Evolutionary conservation across 2,113 vertebrate species (phyloP).

Genomic region (Crocuta crocuta): DNA sequence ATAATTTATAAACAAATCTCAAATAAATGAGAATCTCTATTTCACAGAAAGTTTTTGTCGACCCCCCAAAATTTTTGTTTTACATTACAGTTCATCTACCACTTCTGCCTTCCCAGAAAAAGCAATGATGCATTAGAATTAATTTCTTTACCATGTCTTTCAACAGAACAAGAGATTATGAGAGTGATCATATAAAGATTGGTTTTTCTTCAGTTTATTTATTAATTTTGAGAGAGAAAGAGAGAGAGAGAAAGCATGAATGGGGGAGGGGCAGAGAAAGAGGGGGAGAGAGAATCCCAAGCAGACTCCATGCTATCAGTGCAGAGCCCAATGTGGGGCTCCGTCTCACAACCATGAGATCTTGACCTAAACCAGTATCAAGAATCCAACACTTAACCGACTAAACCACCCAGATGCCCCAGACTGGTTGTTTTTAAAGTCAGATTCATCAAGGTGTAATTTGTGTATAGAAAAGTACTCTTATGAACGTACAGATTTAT

Average conservation of each 20-base stretch:
- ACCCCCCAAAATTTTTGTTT: neutral
- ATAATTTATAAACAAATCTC: constrained; percentile 20
- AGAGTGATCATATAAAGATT: neutral
- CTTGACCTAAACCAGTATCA: too few species aligned
- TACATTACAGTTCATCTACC: neutral
- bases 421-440: too few species aligned
- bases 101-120: neutral
- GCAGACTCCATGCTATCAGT: too few species aligned
- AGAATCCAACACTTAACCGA: too few species aligned
- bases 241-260: too few species aligned
- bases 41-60: constrained; percentile 3
- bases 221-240: too few species aligned
- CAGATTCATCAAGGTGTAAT: neutral
- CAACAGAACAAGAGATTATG: neutral
- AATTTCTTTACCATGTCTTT: neutral
- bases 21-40: neutral
- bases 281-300: too few species aligned
- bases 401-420: too few species aligned
- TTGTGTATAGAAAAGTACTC: neutral
- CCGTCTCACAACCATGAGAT: too few species aligned
- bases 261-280: too few species aligned
- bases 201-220: neutral
- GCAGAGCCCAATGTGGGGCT: too few species aligned
- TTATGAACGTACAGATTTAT: neutral
- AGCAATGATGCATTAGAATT: neutral